Evolutionary conservation across 2,113 vertebrate species (phyloP).

Genomic region (Lates calcarifer): DNA sequence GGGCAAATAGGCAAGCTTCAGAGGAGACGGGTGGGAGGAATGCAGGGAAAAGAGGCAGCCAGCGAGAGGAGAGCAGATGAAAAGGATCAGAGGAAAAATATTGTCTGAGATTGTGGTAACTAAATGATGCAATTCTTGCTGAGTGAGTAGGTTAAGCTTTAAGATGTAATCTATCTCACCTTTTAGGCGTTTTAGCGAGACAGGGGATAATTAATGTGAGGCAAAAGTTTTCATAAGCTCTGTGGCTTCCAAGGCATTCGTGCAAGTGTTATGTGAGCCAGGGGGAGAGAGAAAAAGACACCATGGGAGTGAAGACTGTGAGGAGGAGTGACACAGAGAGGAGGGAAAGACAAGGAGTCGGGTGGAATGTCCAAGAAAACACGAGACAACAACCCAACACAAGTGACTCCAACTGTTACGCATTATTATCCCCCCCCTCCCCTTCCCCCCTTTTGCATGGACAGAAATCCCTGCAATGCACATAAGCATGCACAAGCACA

Average conservation of each 20-base stretch:
- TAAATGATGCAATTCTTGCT: conserved; percentile 59
- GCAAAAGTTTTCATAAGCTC: conserved; percentile 75
- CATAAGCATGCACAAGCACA: conserved; percentile 36
- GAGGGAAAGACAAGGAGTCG: conserved; percentile 52
- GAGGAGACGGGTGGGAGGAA: conserved; percentile 45
- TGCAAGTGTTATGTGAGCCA: conserved; percentile 71
- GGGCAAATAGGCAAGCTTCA: conserved; percentile 38
- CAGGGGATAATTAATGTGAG: conserved; percentile 69
- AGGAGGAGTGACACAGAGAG: conserved; percentile 56
- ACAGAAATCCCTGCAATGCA: conserved; percentile 52
- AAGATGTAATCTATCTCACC: conserved; percentile 68
- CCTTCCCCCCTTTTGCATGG: too few relatives aligned
- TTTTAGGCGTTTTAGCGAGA: conserved; percentile 59
- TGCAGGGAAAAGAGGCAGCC: conserved; percentile 28
- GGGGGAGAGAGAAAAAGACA: conserved; percentile 61
- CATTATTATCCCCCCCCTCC: conserved; percentile 68
- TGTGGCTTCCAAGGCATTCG: conserved; percentile 69
- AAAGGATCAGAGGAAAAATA: conserved; percentile 60
- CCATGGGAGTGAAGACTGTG: conserved; percentile 71
- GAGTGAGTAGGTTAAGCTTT: conserved; percentile 63
- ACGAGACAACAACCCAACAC: conserved; percentile 43
- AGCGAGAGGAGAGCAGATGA: conserved; percentile 44
- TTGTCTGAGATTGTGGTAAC: conserved; percentile 48
- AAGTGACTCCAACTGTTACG: conserved; percentile 72
- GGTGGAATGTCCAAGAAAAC: conserved; percentile 61